Evolutionary conservation across 2,888 invertebrate species (phyloP), one percentile per base, ranked within the genome.

Genomic region (Diarsia rubi): DNA sequence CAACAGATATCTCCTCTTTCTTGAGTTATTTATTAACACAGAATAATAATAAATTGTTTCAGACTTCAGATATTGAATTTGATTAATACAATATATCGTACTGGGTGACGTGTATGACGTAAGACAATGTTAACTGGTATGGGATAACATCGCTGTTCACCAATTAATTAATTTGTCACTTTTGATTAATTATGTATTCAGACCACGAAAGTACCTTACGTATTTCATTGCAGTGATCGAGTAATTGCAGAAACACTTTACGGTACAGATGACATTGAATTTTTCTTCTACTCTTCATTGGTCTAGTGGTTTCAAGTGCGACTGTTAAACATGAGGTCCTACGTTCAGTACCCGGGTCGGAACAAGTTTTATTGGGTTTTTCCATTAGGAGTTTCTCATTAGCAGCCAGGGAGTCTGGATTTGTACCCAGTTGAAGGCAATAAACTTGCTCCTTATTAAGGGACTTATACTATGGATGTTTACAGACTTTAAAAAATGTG

Each of bases 21-120:
- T 9, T 47, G 31, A 66, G 31, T 66, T 37, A 66, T 70, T 27
- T 70, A 42, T 42, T 69, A 37, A 42, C 69, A 47, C 21, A 27
- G 27, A 27, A 8, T 8, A 27, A 69, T 42, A 31, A 70, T 42
- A 71, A 70, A 52, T 52, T 52, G 11, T 6, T 37, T n/a, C 24
- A 37, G 67, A 3, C 6, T 72, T 37, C 12, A 37, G 37, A 47
- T 16, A 47, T 59, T 9, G 14, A 9, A 57, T 31, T 31, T 45
- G 21, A 65, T 42, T 27, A 54, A 54, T 42, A 67, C n/a, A n/a
- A 47, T 16, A 1, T 52, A n/a, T 70, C 19, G 31, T 70, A 8
- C 16, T 69, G 12, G 12, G 8, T n/a, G 49, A 27, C 27, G 11
- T 37, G 4, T 42, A 69, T 27, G 12, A n/a, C 21, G 14, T 49